Evolutionary conservation across 2,888 invertebrate species (phyloP), one percentile per base, ranked within the genome.

Genomic region (Litoditis marina): DNA sequence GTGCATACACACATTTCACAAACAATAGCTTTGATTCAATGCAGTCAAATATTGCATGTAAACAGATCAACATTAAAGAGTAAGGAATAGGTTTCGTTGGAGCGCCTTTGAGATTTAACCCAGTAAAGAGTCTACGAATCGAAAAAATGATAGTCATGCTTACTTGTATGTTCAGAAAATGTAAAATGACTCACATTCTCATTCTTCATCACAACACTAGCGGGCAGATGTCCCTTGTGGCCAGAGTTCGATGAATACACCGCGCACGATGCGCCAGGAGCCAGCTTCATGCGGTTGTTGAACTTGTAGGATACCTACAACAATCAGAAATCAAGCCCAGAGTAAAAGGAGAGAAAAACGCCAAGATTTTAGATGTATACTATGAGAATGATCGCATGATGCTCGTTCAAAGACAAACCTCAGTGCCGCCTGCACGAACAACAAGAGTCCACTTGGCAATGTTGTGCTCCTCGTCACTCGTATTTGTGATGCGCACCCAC

Each of bases 401-500:
- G n/a, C 11, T 39, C n/a, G 11, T 52, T 16, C 11, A 1, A 11
- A 16, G 77, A n/a, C 49, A 64, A 34, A 77, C 69, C 65, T 80
- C 80, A 46, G 66, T 68, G 50, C 66, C 76, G 52, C 71, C 71
- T 30, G 74, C 78, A 13, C 66, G 73, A 1, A 70, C 70, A n/a
- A 65, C 69, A 31, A 81, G 46, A 31, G 54, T 50, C 72, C 72
- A 82, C n/a, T 71, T 73, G 22, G 74, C 81, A 25, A 81, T 60
- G n/a, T 60, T 34, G 25, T 78, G 62, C 39, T 79, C 79, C 49
- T 79, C 78, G 16, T 73, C 76, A 8, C 71, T 65, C 54, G 67
- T 77, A 66, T 81, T 82, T 16, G 63, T 58, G 28, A 81, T 58
- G 16, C 69, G 67, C 28, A 81, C 75, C 66, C 68, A 81, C 11